Percentiles rank a stretch among this genome's conserved stretches.
These are phyloP conservation scores for Reticulitermes lucifugus DNA, from an alignment of 2,888 invertebrate species.

Conservation along the genomic window DNA sequence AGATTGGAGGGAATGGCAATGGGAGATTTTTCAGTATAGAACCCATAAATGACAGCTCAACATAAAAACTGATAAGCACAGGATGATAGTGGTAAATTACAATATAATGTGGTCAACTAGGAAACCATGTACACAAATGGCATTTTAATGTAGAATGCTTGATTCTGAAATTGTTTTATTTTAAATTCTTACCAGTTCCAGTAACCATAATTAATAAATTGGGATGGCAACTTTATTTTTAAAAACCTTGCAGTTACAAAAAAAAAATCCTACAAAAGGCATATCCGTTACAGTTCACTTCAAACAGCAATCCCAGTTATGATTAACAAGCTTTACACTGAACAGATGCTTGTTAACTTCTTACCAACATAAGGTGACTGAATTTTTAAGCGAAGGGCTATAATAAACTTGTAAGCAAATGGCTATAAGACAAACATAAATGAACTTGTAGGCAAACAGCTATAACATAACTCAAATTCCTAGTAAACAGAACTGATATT, in stretches of 20 bases:
- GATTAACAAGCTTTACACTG: conserved; percentile 16
- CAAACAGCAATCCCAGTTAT: background rate
- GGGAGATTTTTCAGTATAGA: too few relatives aligned
- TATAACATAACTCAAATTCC: background rate
- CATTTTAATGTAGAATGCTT: background rate
- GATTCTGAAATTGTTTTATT: conserved; percentile 33
- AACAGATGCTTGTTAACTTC: conserved; percentile 11
- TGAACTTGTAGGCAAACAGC: background rate
- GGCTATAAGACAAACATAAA: background rate
- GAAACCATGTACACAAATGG: too few relatives aligned
- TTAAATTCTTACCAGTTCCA: conserved; percentile 29
- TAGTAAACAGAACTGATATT: background rate
- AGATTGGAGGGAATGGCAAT: too few relatives aligned
- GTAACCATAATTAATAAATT: conserved; percentile 24
- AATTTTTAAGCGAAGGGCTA: background rate
- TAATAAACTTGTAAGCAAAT: background rate
- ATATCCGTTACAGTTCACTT: conserved; percentile 23
- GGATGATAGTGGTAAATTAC: too few relatives aligned
- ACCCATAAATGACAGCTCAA: too few relatives aligned
- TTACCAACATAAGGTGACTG: background rate
- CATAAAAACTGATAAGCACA: too few relatives aligned
- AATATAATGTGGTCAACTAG: too few relatives aligned
- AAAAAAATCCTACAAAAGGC: conserved; percentile 38
- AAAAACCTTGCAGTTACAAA: conserved; percentile 5
- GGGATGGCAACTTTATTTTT: conserved; percentile 35